These are phyloP conservation scores for Agonopterix arenella DNA, from an alignment of 2,888 invertebrate genomes.

Conservation along the genomic window DNA sequence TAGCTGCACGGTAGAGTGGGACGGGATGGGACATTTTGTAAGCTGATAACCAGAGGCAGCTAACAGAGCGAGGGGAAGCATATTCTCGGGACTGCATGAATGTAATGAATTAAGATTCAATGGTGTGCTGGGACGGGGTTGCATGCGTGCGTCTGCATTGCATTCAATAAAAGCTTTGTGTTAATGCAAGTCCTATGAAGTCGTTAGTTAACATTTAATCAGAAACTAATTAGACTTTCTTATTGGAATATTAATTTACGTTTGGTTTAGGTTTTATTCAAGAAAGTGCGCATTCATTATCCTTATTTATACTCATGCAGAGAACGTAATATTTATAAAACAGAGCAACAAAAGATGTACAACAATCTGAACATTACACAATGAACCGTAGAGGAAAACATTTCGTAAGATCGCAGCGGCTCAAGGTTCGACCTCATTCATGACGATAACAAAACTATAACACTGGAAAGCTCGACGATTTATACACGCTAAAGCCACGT, in stretches of 20 bases:
- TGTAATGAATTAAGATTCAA: conserved; percentile 75
- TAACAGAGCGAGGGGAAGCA: conserved; percentile 72
- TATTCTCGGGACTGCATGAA: conserved; percentile 73
- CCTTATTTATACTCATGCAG: background rate
- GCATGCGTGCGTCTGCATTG: conserved; percentile 49
- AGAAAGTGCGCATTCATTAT: background rate
- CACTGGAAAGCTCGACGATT: conserved; percentile 29
- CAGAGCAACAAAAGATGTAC: background rate
- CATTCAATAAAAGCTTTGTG: conserved; percentile 42
- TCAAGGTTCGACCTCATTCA: conserved; percentile 54
- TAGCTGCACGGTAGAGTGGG: conserved; percentile 53
- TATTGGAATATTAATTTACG: background rate
- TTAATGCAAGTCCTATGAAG: conserved; percentile 7
- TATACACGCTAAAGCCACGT: conserved; percentile 24
- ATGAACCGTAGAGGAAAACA: conserved; percentile 41
- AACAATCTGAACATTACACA: conserved; percentile 17
- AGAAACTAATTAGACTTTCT: conserved; percentile 27
- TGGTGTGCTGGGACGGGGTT: conserved; percentile 45
- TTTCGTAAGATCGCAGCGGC: conserved; percentile 39
- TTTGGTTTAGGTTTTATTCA: no score
- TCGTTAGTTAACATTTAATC: conserved; percentile 12
- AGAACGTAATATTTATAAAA: background rate
- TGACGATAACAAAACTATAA: conserved; percentile 38
- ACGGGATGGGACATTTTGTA: conserved; percentile 69
- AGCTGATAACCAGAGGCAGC: conserved; percentile 75